A percentile compares a stretch with the other conserved stretches of the same genome.
These are phyloP conservation scores for Synergus itoensis DNA, from an alignment of 2,888 invertebrate genomes.

Conservation along the genomic window DNA sequence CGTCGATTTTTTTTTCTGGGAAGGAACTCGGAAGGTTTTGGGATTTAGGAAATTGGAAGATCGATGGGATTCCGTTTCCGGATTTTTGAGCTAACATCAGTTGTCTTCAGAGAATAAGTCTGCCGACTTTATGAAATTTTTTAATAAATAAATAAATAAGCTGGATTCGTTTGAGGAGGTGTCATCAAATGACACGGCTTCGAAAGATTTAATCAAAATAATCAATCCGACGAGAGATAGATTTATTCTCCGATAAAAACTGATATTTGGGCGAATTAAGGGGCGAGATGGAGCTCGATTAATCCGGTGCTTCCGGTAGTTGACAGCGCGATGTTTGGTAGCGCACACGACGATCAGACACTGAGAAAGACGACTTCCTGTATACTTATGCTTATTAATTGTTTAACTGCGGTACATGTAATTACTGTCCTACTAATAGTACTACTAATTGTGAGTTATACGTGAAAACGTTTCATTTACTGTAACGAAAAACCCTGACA, in stretches of 20 bases:
- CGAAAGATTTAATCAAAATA: not conserved
- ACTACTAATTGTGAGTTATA: conserved; percentile 78
- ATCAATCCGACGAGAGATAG: conserved; percentile 33
- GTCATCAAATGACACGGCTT: too few relatives aligned
- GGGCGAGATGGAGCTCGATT: conserved; percentile 54
- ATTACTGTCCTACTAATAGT: conserved; percentile 74
- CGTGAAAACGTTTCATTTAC: conserved; percentile 75
- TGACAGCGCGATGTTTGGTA: conserved; percentile 63
- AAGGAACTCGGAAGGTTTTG: conserved; percentile 43
- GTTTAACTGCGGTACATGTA: conserved; percentile 76
- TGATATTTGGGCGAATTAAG: conserved; percentile 3
- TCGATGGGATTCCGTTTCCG: conserved; percentile 1
- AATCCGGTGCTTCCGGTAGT: conserved; percentile 63
- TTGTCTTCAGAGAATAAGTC: not conserved
- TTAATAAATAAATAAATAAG: too few relatives aligned
- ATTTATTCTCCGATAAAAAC: conserved; percentile 44
- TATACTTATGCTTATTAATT: conserved; percentile 75
- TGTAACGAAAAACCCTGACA: conserved; percentile 78
- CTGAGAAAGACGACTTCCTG: conserved; percentile 74
- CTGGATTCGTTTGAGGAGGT: too few relatives aligned
- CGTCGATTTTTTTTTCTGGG: conserved; percentile 46
- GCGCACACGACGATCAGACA: conserved; percentile 71
- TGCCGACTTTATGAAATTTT: not conserved
- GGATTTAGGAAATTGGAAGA: conserved; percentile 44
- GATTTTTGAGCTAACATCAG: conserved; percentile 23